A percentile compares a stretch with the other conserved stretches of the same genome.
Conservation (phyloP, 2,797 vertebrate species). For the Pseudochaenichthys georgianus region DNA sequence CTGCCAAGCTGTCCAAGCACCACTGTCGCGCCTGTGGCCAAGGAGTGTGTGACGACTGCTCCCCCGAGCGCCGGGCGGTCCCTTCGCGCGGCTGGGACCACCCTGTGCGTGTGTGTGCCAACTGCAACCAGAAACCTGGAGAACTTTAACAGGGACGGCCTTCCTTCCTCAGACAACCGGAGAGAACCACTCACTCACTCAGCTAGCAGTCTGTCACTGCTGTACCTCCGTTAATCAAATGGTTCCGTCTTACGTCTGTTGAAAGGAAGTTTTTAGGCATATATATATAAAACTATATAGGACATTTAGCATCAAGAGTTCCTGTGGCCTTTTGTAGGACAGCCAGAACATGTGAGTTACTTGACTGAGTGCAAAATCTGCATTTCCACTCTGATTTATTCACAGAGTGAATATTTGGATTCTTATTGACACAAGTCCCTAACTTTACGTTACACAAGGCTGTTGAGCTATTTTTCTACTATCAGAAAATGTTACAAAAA, state of each 20-base stretch:
- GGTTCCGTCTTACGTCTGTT: constrained; percentile 72
- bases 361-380: constrained; percentile 70
- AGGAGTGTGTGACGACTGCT: constrained; percentile 97
- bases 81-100: constrained; percentile 99
- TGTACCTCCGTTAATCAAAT: constrained; percentile 67
- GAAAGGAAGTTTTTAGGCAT: constrained; percentile 68
- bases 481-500: constrained; percentile 62
- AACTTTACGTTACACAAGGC: constrained; percentile 67
- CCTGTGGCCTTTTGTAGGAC: constrained; percentile 80
- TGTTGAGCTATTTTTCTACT: constrained; percentile 82
- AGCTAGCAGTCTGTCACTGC: constrained; percentile 68
- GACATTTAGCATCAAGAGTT: constrained; percentile 60
- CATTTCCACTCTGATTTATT: constrained; percentile 68
- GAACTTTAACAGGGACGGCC: constrained; percentile 90
- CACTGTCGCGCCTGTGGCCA: constrained; percentile 99
- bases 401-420: constrained; percentile 67
- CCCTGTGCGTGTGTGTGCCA: constrained; percentile 94
- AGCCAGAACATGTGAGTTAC: constrained; percentile 74
- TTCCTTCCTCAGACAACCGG: constrained; percentile 64
- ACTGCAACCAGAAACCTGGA: constrained; percentile 95
- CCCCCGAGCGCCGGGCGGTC: constrained; percentile 92
- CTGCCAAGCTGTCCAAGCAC: constrained; percentile 96
- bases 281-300: constrained; percentile 29
- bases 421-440: constrained; percentile 64
- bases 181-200: constrained; percentile 66